Base-by-base conservation (phyloP, 2,797 vertebrate genomes). In the Geotria australis region DNA sequence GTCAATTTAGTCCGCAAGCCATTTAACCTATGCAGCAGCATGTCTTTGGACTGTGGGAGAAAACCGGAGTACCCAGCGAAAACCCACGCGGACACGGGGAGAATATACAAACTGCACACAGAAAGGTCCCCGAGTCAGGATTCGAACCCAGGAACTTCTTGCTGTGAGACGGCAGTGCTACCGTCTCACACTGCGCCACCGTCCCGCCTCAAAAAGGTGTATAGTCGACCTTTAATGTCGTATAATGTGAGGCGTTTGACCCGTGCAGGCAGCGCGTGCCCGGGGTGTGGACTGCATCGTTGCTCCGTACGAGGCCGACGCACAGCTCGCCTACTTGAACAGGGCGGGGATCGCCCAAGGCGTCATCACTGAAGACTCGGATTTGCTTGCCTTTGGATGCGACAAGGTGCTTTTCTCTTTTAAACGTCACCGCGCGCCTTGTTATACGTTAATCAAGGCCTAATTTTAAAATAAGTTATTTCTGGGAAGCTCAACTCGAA, bases 291-390 rank as follows among this genome's bases (percentile, higher is more conserved):
- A 98, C 58, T 95, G 85, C 58, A 63, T 98, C 2, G 86, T 98
- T 64, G 89, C 91, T 51, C 91, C 89, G 0, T 95, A 96, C 47
- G 91, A 98, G 72, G 91, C 91, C 1, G 91, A 98, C 61, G 82
- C 91, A 46, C 89, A 98, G 68, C 46, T 98, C 67, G 85, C 91
- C 57, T 86, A 77, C 60, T 75, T 98, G 46, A 89, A 74, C 64
- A 95, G 80, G 66, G 68, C 55, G 47, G 83, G 76, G 8, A 68
- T 89, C 9, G 89, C 79, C 15, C 77, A 96, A 61, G 86, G 83
- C 2, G 72, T 96, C 61, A 80, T 96, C 67, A 98, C 91, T 0
- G 91, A 98, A 64, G 91, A 98, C 64, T 98, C 91, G 1, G 91
- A 98, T 64, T 76, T 98, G 62, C 71, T 98, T 57, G 84, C 89